Evolutionary conservation across 30 jellyfish, hydroid and myxozoan genomes (phyloP), one percentile per base, ranked within the genome.

Genomic region (Pseudorhiza aurosa): DNA sequence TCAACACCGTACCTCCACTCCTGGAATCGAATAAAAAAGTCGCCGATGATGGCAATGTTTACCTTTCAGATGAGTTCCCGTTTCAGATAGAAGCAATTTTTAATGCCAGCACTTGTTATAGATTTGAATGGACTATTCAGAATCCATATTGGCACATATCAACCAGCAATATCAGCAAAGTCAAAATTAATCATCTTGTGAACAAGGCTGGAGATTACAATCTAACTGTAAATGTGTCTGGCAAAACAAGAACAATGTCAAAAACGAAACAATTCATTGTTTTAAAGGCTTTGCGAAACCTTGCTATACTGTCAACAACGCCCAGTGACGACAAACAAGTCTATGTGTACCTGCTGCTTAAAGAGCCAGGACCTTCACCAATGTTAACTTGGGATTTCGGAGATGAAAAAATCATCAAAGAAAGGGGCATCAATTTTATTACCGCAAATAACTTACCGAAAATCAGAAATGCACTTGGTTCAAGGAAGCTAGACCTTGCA

Each of bases 281-380:
- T 8, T 7, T 21, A 26, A 65, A 65, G 40, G 15, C 80, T 24
- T 25, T 65, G 19, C 37, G 39, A 24, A 62, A 62, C 9, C 6
- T 65, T 17, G 15, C 19, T n/a, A n/a, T 65, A 36, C 80, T 65
- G 7, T 14, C 32, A 17, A 14, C 80, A 15, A 22, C 8, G 15
- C 80, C 80, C 8, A 42, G 15, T 17, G 58, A n/a, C 18, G 0
- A 22, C 7, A 62, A 62, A 0, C 14, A 2, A 21, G 31, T 42
- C 33, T 59, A 65, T 9, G 35, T 65, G 27, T 65, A 65, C 42
- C 40, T 65, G 32, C 62, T 65, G 28, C 63, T 65, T 10, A 36
- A 65, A 7, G 43, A 36, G 24, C 27, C 58, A 18, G 80, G 80
- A 11, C 15, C 33, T 0, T 10, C 27, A 17, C 2, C 35, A 11